Evolutionary conservation across 2,797 vertebrate species (phyloP).

Genomic region (Poeciliopsis paucimaculata): DNA sequence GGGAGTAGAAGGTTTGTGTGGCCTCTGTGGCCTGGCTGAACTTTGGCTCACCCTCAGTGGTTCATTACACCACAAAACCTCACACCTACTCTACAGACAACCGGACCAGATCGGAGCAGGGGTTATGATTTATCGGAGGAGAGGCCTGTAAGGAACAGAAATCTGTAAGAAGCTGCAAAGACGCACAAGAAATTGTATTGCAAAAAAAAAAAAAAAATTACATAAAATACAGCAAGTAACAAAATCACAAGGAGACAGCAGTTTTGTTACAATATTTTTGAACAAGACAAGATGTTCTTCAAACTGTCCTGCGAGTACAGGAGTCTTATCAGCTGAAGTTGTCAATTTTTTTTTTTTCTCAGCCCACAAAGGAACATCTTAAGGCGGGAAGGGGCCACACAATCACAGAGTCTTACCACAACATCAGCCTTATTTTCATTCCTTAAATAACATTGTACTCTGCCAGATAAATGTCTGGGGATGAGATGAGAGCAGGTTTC

Average conservation of each 20-base stretch:
- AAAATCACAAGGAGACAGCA: not conserved
- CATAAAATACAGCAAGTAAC: too few species aligned
- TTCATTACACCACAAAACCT: slow-evolving; percentile 52
- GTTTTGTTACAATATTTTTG: not conserved
- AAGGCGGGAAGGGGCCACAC: not conserved
- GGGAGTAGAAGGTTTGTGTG: slow-evolving; percentile 22
- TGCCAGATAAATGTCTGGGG: not conserved
- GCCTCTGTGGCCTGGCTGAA: slow-evolving; percentile 64
- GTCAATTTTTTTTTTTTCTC: slow-evolving; percentile 11
- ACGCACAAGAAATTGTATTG: not conserved
- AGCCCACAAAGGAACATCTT: slow-evolving; percentile 8
- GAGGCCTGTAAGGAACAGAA: not conserved
- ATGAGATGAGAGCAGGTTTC: not conserved
- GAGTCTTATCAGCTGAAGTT: slow-evolving; percentile 25
- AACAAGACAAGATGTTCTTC: slow-evolving; percentile 19
- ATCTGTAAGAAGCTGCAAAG: not conserved
- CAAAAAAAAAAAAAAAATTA: too few species aligned
- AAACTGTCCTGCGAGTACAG: not conserved
- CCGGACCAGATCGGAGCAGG: slow-evolving; percentile 14
- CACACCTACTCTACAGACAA: slow-evolving; percentile 60
- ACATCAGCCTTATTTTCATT: slow-evolving; percentile 7
- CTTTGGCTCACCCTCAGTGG: slow-evolving; percentile 68
- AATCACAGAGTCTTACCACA: not conserved
- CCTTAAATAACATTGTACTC: slow-evolving; percentile 11
- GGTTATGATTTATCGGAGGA: slow-evolving; percentile 44